Percentiles rank a stretch among this genome's conserved stretches.
Evolutionary conservation across 2,888 invertebrate genomes (phyloP).

Genomic region (Caenorhabditis sp.): DNA sequence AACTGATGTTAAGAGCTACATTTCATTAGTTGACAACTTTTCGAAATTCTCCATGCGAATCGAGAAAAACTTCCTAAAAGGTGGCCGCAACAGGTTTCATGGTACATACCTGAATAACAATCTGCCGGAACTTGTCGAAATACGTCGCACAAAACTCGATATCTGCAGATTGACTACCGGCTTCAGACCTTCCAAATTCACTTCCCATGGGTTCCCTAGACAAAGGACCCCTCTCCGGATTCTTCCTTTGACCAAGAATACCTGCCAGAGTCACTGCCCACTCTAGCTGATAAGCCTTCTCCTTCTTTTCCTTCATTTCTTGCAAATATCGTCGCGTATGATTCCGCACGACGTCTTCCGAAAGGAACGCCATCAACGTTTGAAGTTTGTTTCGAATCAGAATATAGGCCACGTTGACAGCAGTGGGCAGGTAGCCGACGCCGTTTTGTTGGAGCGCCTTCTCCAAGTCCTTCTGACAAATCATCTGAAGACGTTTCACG

Average conservation of each 20-base stretch:
- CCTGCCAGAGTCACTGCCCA: slow-evolving; percentile 93
- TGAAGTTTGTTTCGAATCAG: slow-evolving; percentile 95
- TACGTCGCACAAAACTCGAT: slow-evolving; percentile 90
- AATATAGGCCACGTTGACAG: slow-evolving; percentile 87
- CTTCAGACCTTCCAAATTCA: slow-evolving; percentile 82
- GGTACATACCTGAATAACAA: slow-evolving; percentile 92
- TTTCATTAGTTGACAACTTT: too few relatives aligned
- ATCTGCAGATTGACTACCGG: slow-evolving; percentile 87
- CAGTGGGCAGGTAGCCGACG: slow-evolving; percentile 71
- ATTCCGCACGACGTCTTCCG: slow-evolving; percentile 97
- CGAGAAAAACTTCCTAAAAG: too few relatives aligned
- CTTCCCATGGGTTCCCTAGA: not conserved
- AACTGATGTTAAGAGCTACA: too few relatives aligned
- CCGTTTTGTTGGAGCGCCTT: slow-evolving; percentile 89
- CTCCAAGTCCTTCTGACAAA: slow-evolving; percentile 95
- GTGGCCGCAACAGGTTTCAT: too few relatives aligned
- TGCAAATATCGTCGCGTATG: slow-evolving; percentile 89
- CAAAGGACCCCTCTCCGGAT: not conserved
- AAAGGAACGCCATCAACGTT: slow-evolving; percentile 96
- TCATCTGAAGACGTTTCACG: slow-evolving; percentile 95
- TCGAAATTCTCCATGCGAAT: too few relatives aligned
- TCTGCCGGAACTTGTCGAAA: slow-evolving; percentile 93
- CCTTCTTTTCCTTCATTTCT: slow-evolving; percentile 86
- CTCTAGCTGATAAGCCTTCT: slow-evolving; percentile 75
- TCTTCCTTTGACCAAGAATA: slow-evolving; percentile 88